Conservation (phyloP, 2,113 vertebrate species). For the Zosterops borbonicus region DNA sequence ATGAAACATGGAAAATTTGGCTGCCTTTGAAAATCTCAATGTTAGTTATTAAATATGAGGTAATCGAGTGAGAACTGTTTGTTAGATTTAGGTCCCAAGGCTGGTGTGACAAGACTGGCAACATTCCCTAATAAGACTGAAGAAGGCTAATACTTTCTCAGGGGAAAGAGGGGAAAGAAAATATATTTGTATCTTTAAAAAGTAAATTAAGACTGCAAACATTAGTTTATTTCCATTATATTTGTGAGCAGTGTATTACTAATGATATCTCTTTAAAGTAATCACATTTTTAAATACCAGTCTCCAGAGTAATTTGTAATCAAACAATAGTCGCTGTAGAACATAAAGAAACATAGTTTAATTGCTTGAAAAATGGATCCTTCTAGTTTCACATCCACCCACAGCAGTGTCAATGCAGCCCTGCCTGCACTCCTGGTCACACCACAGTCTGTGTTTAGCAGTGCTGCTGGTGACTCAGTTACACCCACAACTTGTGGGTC, state of each 20-base stretch:
- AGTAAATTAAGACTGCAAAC: not conserved
- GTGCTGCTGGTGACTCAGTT: accelerated
- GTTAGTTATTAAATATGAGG: not conserved
- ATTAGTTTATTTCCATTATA: not conserved
- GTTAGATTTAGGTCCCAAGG: not conserved
- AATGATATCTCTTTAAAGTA: not conserved
- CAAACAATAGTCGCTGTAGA: not conserved
- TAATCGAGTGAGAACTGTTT: not conserved
- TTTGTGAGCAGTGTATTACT: not conserved
- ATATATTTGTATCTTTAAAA: not conserved
- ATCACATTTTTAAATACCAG: not conserved
- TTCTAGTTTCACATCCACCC: not conserved
- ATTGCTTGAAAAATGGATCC: not conserved
- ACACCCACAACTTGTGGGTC: accelerated
- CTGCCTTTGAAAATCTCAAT: not conserved
- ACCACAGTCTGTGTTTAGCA: not conserved
- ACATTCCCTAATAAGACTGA: not conserved
- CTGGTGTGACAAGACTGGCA: not conserved
- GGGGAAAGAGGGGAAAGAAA: not conserved
- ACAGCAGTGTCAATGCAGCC: not conserved
- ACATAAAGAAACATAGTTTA: not conserved
- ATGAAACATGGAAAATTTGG: not conserved
- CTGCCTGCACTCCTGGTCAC: not conserved
- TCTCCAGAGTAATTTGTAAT: not conserved
- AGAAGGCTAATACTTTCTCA: not conserved